Evolutionary conservation across 1,140 invertebrate species (phyloP), one percentile per base, ranked within the genome.

Genomic region (Papilio machaon): DNA sequence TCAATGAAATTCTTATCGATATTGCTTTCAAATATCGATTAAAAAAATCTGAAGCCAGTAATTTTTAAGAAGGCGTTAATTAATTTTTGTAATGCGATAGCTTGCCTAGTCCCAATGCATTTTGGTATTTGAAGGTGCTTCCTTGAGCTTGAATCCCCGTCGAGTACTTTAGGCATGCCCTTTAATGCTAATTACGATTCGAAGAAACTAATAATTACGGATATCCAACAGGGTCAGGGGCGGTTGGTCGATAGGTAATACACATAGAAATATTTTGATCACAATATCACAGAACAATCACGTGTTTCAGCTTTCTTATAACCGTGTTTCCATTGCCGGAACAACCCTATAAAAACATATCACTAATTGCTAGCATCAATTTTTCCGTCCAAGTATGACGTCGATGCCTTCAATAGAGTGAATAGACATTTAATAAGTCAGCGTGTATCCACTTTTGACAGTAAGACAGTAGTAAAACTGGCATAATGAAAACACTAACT

Each of bases 171-270:
- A 86, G 83, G 86, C 88, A 88, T 89, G 88, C 83, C 80, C 81
- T 80, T 58, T 82, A 79, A 79, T 82, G 73, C 80, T 80, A 81
- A 73, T 81, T 58, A 76, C 52, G 58, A 82, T 17, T 79, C 81
- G 77, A 80, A 67, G 19, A 76, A 79, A 82, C 84, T 82, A 80
- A 83, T 85, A 81, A 86, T 81, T 52, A 81, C 38, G 76, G 81
- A 81, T 86, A 85, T 87, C 84, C 85, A 82, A 86, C 86, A 91
- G 88, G 85, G 82, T 84, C 84, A 80, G 86, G 84, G 81, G 88
- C 86, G 83, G 85, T 87, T 84, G 86, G 85, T 87, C 87, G 87
- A 88, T 91, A 91, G 89, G 90, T 90, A 91, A 89, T 81, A 80
- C 79, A 79, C 77, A 70, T 77, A 64, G 77, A 79, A 43, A 67